phyloP scores from a whole-genome alignment of 2,113 vertebrate genomes.

The Cranoglanis bouderius region DNA sequence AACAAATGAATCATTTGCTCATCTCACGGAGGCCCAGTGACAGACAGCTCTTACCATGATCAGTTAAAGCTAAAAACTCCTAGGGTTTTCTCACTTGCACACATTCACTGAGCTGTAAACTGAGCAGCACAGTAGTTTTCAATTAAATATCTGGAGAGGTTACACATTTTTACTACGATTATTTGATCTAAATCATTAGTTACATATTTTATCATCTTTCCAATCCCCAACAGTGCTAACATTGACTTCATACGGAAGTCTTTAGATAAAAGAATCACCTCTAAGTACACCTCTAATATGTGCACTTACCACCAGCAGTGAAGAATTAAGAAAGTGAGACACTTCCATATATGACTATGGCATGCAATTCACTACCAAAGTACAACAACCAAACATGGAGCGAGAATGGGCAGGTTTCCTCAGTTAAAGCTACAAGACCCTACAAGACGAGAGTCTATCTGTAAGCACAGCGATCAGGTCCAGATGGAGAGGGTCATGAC shows the following conservation, averaged over 20 bases:
- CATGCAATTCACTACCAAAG: constrained; percentile 20
- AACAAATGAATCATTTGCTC: background rate
- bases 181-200: background rate
- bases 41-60: background rate
- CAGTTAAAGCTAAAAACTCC: background rate
- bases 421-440: constrained; percentile 63
- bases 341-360: constrained; percentile 34
- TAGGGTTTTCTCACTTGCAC: constrained; percentile 8
- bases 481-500: constrained; percentile 91
- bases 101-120: constrained; percentile 38
- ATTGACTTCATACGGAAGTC: background rate
- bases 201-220: background rate
- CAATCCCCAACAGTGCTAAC: background rate
- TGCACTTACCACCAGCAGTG: constrained; percentile 26
- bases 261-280: background rate
- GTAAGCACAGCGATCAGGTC: constrained; percentile 85
- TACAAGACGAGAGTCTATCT: constrained; percentile 75
- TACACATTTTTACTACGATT: background rate
- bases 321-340: constrained; percentile 24
- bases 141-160: constrained; percentile 12
- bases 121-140: constrained; percentile 31
- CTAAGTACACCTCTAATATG: constrained; percentile 10
- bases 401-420: constrained; percentile 21
- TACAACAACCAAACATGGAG: constrained; percentile 24
- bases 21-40: background rate